Conservation (phyloP, 2,888 invertebrate species). For the Saturnia japonica region DNA sequence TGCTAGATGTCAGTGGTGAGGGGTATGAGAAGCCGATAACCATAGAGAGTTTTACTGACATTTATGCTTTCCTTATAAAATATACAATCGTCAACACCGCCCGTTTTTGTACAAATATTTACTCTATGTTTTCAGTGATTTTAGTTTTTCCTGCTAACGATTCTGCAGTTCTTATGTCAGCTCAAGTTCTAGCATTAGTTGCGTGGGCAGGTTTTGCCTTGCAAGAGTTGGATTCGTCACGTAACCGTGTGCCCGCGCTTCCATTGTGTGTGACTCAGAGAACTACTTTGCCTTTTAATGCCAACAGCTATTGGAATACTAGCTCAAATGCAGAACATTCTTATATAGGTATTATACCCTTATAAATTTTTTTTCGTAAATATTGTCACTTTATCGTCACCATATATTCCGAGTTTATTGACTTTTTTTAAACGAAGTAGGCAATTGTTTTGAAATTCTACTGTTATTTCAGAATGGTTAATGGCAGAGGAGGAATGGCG, state of each 20-base stretch:
- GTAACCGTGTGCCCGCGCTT: slow-evolving; percentile 63
- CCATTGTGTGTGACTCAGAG: slow-evolving; percentile 57
- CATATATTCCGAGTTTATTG: neutral
- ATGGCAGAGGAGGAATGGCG: slow-evolving; percentile 63
- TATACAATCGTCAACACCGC: neutral
- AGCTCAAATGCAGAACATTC: slow-evolving; percentile 72
- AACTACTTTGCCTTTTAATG: slow-evolving; percentile 56
- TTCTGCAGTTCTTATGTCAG: slow-evolving; percentile 56
- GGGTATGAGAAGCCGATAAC: neutral
- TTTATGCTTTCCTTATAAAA: neutral
- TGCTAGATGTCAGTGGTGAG: neutral
- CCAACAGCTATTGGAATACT: slow-evolving; percentile 66
- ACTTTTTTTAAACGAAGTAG: neutral
- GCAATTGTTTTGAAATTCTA: neutral
- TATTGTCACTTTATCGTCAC: neutral
- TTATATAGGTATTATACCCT: slow-evolving; percentile 53
- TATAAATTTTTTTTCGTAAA: neutral
- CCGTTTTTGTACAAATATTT: neutral
- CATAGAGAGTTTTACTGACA: neutral
- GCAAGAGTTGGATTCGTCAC: slow-evolving; percentile 59
- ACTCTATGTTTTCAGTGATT: slow-evolving; percentile 53
- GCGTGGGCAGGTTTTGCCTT: slow-evolving; percentile 71
- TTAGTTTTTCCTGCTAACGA: slow-evolving; percentile 73
- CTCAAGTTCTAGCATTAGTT: slow-evolving; percentile 60
- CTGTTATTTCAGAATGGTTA: slow-evolving; percentile 59